A percentile compares a stretch with the other conserved stretches of the same genome.
phyloP scores from a whole-genome alignment of 2,888 invertebrate species.

The Anorthoa munda region DNA sequence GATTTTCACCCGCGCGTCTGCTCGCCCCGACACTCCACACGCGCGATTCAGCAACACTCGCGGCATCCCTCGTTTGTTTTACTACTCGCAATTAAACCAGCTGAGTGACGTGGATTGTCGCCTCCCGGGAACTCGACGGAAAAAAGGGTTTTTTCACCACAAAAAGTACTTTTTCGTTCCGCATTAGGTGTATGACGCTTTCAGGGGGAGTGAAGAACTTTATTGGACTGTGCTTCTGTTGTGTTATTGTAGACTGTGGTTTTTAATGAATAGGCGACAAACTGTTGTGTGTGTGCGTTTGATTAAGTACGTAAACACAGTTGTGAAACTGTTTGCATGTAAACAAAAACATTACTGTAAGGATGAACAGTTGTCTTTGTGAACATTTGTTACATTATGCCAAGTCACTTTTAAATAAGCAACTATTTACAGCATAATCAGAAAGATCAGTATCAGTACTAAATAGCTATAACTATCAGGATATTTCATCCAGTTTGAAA shows the following conservation, averaged over 20 bases:
- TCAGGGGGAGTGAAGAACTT: conserved; percentile 56
- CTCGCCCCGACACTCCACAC: conserved; percentile 68
- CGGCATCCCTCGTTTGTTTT: conserved; percentile 86
- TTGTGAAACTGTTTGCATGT: neutral
- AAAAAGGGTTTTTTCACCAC: conserved; percentile 73
- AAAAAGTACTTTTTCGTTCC: conserved; percentile 65
- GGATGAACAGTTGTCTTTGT: neutral
- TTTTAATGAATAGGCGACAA: conserved; percentile 54
- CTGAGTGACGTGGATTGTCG: conserved; percentile 90
- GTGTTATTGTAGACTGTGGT: conserved; percentile 49
- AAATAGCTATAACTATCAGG: neutral
- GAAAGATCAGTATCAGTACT: neutral
- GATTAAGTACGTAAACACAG: conserved; percentile 27
- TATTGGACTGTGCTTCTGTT: conserved; percentile 63
- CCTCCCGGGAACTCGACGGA: conserved; percentile 74
- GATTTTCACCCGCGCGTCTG: conserved; percentile 71
- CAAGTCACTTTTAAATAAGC: too few species aligned
- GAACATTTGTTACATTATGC: neutral
- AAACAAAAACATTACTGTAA: neutral
- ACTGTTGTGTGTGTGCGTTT: conserved; percentile 17
- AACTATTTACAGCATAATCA: too few species aligned
- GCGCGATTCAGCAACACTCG: conserved; percentile 72
- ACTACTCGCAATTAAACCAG: conserved; percentile 89
- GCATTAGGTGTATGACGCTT: conserved; percentile 65
- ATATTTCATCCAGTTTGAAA: neutral